phyloP scores from a whole-genome alignment of 2,113 vertebrate genomes.

The Pterocles orientalis region DNA sequence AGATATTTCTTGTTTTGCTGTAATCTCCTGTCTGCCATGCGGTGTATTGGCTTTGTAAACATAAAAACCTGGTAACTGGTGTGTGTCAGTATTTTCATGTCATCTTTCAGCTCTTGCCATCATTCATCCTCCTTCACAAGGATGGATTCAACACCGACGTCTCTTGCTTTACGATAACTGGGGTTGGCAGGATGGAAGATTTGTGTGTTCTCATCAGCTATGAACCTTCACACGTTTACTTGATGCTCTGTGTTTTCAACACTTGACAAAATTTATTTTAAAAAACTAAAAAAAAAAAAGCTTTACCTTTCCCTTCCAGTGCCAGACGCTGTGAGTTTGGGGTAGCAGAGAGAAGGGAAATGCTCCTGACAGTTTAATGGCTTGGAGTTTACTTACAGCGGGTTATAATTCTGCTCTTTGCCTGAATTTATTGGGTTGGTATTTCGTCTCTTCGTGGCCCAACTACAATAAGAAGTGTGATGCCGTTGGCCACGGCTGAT shows the following conservation, averaged over 20 bases:
- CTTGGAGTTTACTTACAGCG: background rate
- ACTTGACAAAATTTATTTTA: conserved; percentile 27
- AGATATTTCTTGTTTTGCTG: too few species aligned
- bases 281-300: background rate
- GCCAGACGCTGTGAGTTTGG: background rate
- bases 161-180: background rate
- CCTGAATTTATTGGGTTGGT: background rate
- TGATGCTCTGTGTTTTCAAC: background rate
- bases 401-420: background rate
- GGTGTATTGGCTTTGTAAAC: background rate
- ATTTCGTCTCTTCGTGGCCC: background rate
- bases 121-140: background rate
- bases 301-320: background rate
- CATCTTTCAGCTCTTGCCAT: background rate
- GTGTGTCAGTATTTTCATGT: background rate
- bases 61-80: background rate
- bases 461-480: background rate
- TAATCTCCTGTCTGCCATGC: background rate
- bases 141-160: background rate
- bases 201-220: background rate
- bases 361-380: conserved; percentile 20
- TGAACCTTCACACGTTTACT: background rate
- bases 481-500: fast-evolving
- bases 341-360: background rate
- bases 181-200: background rate